Conservation (phyloP, 2,113 vertebrate species). For the Dromiciops gliroides region DNA sequence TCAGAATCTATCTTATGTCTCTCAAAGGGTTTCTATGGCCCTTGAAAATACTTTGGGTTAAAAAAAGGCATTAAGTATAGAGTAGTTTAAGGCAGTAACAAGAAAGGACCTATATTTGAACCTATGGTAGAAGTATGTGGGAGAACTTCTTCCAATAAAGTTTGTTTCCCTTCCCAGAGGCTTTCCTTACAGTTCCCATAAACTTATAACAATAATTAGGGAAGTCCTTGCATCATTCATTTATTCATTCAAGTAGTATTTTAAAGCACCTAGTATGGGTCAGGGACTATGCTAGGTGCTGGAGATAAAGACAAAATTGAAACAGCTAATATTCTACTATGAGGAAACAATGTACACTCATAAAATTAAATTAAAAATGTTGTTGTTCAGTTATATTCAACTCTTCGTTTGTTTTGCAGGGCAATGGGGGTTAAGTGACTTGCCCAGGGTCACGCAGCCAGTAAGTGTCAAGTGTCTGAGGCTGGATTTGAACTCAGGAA, state of each 20-base stretch:
- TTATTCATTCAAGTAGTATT: not conserved
- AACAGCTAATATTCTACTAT: not conserved
- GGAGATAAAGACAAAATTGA: not conserved
- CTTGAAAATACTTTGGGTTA: not conserved
- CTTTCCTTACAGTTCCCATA: not conserved
- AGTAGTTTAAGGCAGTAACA: not conserved
- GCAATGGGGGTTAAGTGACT: too few relatives aligned
- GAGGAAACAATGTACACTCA: not conserved
- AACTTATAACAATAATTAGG: not conserved
- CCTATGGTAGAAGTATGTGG: not conserved
- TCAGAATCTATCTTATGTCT: not conserved
- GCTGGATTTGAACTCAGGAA: too few relatives aligned
- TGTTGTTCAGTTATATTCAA: not conserved
- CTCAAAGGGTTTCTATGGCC: not conserved
- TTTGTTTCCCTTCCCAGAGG: not conserved
- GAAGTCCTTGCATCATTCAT: not conserved
- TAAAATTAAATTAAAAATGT: not conserved
- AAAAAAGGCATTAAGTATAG: not conserved
- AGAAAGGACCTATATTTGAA: not conserved
- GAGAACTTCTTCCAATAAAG: not conserved
- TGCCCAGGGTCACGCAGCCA: too few relatives aligned
- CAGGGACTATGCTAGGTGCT: not conserved
- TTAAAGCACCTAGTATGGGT: not conserved
- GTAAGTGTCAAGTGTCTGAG: too few relatives aligned
- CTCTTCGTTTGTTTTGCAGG: too few relatives aligned